Base-by-base conservation (phyloP, 2,888 invertebrate species). In the Kryphioiulus occultus region DNA sequence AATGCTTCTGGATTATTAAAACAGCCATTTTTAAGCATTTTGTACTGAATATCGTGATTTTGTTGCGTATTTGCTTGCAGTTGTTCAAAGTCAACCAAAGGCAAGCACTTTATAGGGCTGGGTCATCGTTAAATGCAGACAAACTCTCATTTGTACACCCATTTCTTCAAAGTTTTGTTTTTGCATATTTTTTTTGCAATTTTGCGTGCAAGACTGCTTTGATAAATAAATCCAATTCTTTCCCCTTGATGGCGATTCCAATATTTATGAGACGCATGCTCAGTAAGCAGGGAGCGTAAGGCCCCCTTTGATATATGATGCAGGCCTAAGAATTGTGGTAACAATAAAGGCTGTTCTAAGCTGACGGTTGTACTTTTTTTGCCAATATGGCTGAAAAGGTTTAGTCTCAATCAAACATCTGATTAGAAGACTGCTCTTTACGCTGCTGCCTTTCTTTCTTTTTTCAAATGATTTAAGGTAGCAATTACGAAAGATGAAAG, bases 311-410 rank as follows among this genome's bases (percentile, higher is more conserved):
- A 68, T 68, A 68, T 68, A 68, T 68, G 68, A 26, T 68, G 68
- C 9, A 12, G 68, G 26, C 26, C 68, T 26, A 68, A 7, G 68
- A 22, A 68, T 68, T 26, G 68, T 26, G 68, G 68, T 1, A 26
- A 68, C 68, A 22, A 26, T 68, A 68, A 68, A 68, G 68, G 68
- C 26, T 68, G 22, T 68, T 68, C 68, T 22, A 26, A 68, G 68
- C 68, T 26, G 68, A 26, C 68, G 22, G 12, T 26, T 22, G 22
- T 68, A 68, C 26, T 22, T 26, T 68, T 59, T 68, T 68, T 68
- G 68, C 68, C 68, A 68, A 68, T 68, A 68, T 68, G 68, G 68
- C 68, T 68, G 68, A 68, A 68, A 68, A 68, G 68, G 68, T 68
- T 68, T 68, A 68, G 68, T 68, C 68, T 68, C 68, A 68, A 68